A percentile compares a stretch with the other conserved stretches of the same genome.
Evolutionary conservation across 2,888 invertebrate genomes (phyloP).

Genomic region (Corbicula japonica): DNA sequence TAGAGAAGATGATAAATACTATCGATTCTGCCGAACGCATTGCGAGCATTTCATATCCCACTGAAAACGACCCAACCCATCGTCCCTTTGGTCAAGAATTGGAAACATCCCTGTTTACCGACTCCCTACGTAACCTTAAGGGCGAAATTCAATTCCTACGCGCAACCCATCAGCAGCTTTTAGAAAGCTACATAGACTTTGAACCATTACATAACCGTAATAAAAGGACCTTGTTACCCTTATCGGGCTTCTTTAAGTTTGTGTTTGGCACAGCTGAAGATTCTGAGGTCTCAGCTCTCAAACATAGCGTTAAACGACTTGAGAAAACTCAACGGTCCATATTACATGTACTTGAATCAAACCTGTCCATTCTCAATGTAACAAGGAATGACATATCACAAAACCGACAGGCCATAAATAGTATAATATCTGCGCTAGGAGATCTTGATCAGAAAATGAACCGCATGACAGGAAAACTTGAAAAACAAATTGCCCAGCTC

Average conservation of each 20-base stretch:
- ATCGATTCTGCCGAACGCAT: not conserved
- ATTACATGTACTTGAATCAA: not conserved
- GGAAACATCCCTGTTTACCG: not conserved
- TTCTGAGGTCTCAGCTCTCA: not conserved
- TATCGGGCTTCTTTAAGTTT: slow-evolving; percentile 1
- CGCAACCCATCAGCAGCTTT: not conserved
- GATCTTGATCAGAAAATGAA: not conserved
- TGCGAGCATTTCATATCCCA: not conserved
- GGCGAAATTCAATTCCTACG: not conserved
- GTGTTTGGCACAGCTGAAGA: not conserved
- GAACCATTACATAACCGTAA: not conserved
- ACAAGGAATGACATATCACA: not conserved
- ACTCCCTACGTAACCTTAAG: not conserved
- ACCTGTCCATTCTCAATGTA: slow-evolving; percentile 1
- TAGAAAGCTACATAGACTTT: not conserved
- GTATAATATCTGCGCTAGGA: not conserved
- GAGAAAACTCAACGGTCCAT: not conserved
- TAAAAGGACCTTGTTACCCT: not conserved
- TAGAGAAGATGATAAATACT: not conserved
- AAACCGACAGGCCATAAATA: not conserved
- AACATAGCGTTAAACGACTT: not conserved
- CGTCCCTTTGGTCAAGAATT: too few species aligned
- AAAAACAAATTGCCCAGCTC: not conserved
- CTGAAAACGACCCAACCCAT: too few species aligned
- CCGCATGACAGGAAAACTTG: not conserved